Base-by-base conservation (phyloP, 2,797 vertebrate species). In the Phoebastria nigripes region DNA sequence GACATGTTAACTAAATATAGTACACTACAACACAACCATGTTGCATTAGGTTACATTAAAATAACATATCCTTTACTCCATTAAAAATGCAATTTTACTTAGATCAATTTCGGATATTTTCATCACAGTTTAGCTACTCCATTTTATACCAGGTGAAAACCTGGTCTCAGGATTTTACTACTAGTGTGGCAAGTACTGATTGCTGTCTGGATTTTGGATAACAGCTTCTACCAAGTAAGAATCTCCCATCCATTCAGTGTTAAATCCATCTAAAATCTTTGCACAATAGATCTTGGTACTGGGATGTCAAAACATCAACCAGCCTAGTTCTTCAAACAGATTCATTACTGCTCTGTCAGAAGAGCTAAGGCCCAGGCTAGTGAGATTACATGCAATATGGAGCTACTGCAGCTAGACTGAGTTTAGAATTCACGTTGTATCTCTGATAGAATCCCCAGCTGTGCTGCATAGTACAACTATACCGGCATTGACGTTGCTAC, bases 401-500 rank as follows among this genome's bases (percentile, higher is more conserved):
- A 87, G 33, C 51, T 70, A 4, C 47, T 77, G 84, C 74, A 79
- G 78, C 67, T 55, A 54, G n/a, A 12, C 15, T 63, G 59, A 59
- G 52, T 91, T 82, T 63, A 77, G 87, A 78, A 66, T 59, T 91
- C 69, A 2, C 67, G 16, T 42, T 18, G 10, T 55, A 42, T 54
- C 35, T 58, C 70, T 26, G 59, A 37, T 11, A 63, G 74, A 70
- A 80, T 77, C 19, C 26, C 42, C 39, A 47, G 71, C 55, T 59
- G 35, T 62, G 67, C 44, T 70, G 55, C 44, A 33, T 9, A 47
- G 31, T 13, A 1, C 9, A 66, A 66, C 47, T 39, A 8, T 13
- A 39, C 18, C 4, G 1, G 52, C 62, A 67, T 22, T n/a, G 42
- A 24, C 0, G 0, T 2, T 55, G 59, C 17, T 41, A 9, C 56